Evolutionary conservation across 2,797 vertebrate genomes (phyloP).

Genomic region (Poeciliopsis paucimaculata): DNA sequence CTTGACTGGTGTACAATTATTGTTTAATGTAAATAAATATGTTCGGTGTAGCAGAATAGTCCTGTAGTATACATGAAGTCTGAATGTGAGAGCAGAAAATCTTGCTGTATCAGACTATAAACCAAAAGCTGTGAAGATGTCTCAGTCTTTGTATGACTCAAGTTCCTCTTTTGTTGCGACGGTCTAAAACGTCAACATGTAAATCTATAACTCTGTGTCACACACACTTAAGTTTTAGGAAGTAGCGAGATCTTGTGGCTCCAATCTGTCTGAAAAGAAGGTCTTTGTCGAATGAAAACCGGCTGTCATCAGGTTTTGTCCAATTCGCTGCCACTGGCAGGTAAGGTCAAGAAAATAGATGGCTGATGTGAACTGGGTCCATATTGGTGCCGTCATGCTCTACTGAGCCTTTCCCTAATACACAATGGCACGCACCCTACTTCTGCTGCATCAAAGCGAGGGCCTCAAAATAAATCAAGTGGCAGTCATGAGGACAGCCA

Average conservation of each 20-base stretch:
- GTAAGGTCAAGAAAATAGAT: constrained; percentile 30
- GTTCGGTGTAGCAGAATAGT: not conserved
- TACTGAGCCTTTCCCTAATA: constrained; percentile 15
- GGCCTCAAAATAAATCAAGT: constrained; percentile 64
- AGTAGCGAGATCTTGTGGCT: constrained; percentile 38
- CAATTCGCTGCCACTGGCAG: constrained; percentile 23
- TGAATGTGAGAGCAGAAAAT: not conserved
- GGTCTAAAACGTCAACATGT: constrained; percentile 9
- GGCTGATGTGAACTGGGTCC: constrained; percentile 16
- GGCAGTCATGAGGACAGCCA: constrained; percentile 44
- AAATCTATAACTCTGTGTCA: constrained; percentile 7
- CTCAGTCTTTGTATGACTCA: constrained; percentile 3
- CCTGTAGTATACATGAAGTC: not conserved
- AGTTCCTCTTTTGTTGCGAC: constrained; percentile 33
- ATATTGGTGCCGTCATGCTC: constrained; percentile 32
- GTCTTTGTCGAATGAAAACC: constrained; percentile 15
- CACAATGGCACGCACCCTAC: constrained; percentile 26
- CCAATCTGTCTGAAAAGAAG: constrained; percentile 31
- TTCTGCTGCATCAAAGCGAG: constrained; percentile 47
- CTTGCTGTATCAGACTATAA: not conserved
- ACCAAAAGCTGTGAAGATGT: constrained; percentile 13
- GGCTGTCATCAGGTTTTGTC: constrained; percentile 25
- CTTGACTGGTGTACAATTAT: not conserved
- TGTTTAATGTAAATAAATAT: not conserved
- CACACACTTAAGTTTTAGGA: constrained; percentile 34